Base-by-base conservation (phyloP, 1,140 invertebrate species). In the Drosophila malerkotliana region DNA sequence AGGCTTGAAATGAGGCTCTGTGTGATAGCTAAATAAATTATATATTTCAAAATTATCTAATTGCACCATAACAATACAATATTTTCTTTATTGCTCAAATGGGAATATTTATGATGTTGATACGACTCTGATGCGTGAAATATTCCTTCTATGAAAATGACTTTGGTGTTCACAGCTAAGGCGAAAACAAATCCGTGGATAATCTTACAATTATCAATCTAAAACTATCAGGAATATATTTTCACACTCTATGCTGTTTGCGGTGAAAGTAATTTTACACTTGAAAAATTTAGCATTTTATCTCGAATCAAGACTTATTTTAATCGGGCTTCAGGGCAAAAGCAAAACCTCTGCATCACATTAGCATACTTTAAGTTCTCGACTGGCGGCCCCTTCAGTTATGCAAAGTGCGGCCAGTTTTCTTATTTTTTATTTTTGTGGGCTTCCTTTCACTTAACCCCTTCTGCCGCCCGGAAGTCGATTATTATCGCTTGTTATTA, bases 401-500 rank as follows among this genome's bases (percentile, higher is more conserved):
- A 76, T 81, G 76, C 79, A 67, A 82, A 57, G 76, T 77, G 87
- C 72, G 75, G 53, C 63, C 66, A 39, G 34, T 18, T 72, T 67
- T 24, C 45, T 51, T 47, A 56, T 39, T 56, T 34, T 30, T 59
- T 48, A 37, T 34, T 7, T 12, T 39, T 21, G 34, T 44, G 32
- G 66, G 41, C 58, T 61, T 56, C 14, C n/a, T 18, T 18, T 4
- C 41, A 44, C 41, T n/a, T 1, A 18, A 18, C 41, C 5, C 14
- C 14, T 18, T 44, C 14, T 18, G 56, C 61, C 72, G 77, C 83
- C 77, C 87, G 87, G 87, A 90, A 90, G 87, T 90, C 82, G 85
- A 90, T 90, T 90, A 90, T 90, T 90, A 90, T 90, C 81, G 85
- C 87, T 87, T 90, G 85, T 90, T 90, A 90, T 90, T 90, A 90